Evolutionary conservation across 2,797 vertebrate species (phyloP), one percentile per base, ranked within the genome.

Genomic region (Siniperca obscura): DNA sequence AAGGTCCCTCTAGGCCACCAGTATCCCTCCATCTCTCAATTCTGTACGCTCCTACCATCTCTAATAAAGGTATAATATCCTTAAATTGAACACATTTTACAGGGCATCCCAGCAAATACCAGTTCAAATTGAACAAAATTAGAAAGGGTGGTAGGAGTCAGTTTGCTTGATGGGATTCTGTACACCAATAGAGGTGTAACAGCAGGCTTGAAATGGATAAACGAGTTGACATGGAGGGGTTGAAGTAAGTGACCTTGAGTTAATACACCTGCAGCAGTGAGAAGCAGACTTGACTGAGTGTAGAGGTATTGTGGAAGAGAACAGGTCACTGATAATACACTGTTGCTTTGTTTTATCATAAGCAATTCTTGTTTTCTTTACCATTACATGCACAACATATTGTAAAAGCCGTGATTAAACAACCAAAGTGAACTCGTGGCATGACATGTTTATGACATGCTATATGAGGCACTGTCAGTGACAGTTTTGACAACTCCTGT

Each of bases 111-210:
- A 46, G 87, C 82, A 89, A 93, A 93, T 82, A 91, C 90, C 88
- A 87, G 89, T 85, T 93, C 84, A 93, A 95, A 94, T 93, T 92
- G 94, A 88, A 90, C 87, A 80, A 88, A 93, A 94, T 94, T 91
- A 94, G 87, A 93, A 85, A 89, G 40, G 70, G 75, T 73, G 77
- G 87, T 71, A 59, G 22, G 73, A 22, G 48, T 70, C 88, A 61
- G 87, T 87, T 83, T 68, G 74, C 85, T 80, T 87, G 91, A 93
- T 94, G 81, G 93, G 90, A 91, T 93, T 93, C 84, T 89, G 89
- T 83, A 68, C 87, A 82, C 81, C 87, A 77, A 88, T 76, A 84
- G 83, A 82, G 70, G 82, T 83, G 92, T 87, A 90, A 90, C 90
- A 85, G 84, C 82, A 36, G 69, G 76, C 85, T 90, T 88, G 90